Conservation (phyloP, 92 coral and sea anemone species). For the Plumapathes pennacea region DNA sequence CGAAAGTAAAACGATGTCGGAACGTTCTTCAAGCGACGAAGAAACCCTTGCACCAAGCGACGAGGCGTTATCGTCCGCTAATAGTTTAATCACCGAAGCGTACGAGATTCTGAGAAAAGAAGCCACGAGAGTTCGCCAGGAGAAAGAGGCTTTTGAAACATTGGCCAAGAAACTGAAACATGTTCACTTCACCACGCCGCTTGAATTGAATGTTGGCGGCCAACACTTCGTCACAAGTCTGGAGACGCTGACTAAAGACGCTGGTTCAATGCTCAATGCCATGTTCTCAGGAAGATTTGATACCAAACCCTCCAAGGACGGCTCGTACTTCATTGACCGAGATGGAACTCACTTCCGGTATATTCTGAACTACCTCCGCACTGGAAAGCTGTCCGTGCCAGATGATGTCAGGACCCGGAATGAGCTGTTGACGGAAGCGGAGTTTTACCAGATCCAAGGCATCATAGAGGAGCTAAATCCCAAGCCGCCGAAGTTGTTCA, state of each 20-base stretch:
- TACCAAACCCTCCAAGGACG: slow-evolving; percentile 65
- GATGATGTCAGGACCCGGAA: slow-evolving; percentile 33
- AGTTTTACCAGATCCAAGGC: slow-evolving; percentile 58
- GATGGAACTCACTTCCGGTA: slow-evolving; percentile 72
- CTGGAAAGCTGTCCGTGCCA: slow-evolving; percentile 53
- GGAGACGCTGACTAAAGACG: slow-evolving; percentile 55
- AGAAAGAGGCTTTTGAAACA: slow-evolving; percentile 45
- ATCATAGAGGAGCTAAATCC: slow-evolving; percentile 27
- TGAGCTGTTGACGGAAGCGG: slow-evolving; percentile 62
- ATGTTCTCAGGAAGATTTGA: slow-evolving; percentile 72
- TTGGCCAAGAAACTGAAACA: slow-evolving; percentile 60
- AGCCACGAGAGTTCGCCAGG: slow-evolving; percentile 24
- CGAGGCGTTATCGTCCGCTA: slow-evolving; percentile 4
- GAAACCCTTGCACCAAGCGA: slow-evolving; percentile 1
- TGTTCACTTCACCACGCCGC: slow-evolving; percentile 53
- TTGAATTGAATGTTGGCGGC: slow-evolving; percentile 68
- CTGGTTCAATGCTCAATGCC: slow-evolving; percentile 75
- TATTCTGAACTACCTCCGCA: slow-evolving; percentile 71
- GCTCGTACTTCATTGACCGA: slow-evolving; percentile 75
- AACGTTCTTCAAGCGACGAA: too few relatives aligned
- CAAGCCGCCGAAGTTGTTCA: neutral
- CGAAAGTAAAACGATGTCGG: too few relatives aligned
- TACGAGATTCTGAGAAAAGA: slow-evolving; percentile 5
- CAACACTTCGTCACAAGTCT: slow-evolving; percentile 61
- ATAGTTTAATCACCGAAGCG: slow-evolving; percentile 1